Evolutionary conservation across 2,888 invertebrate species (phyloP).

Genomic region (Epistrophe grossulariae): DNA sequence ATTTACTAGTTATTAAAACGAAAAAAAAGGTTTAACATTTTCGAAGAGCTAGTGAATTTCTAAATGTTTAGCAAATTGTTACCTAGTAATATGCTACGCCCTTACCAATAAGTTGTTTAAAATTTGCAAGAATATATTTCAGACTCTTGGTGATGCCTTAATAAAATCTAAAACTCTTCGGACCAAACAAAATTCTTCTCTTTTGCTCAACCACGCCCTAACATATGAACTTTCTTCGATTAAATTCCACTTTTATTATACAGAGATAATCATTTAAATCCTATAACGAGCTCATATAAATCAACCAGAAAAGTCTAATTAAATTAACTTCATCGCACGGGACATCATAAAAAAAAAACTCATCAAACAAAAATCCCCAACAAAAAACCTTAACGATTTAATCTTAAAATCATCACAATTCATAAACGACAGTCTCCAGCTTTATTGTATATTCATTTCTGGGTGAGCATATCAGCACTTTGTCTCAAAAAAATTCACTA

Average conservation of each 20-base stretch:
- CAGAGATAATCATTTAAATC: conserved; percentile 29
- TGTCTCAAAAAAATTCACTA: conserved; percentile 63
- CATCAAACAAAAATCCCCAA: conserved; percentile 2
- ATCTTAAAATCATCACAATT: conserved; percentile 67
- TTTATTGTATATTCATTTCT: conserved; percentile 66
- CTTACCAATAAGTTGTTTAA: no score
- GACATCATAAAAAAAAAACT: conserved; percentile 31
- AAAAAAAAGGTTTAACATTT: no score
- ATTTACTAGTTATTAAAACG: no score
- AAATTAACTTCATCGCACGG: conserved; percentile 59
- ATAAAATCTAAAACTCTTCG: no score
- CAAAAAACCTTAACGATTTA: conserved; percentile 32
- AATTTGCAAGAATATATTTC: no score
- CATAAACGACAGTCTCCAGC: conserved; percentile 68
- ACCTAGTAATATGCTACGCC: no score
- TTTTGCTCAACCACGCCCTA: background rate
- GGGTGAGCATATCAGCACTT: conserved; percentile 65
- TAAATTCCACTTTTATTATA: conserved; percentile 11
- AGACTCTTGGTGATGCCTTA: no score
- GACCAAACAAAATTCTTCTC: background rate
- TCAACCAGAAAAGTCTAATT: conserved; percentile 60
- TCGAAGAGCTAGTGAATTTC: no score
- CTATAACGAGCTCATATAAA: conserved; percentile 60
- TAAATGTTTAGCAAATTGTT: no score
- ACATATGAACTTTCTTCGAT: conserved; percentile 10